Base-by-base conservation (phyloP, 2,797 vertebrate species). In the Tachyglossus aculeatus region DNA sequence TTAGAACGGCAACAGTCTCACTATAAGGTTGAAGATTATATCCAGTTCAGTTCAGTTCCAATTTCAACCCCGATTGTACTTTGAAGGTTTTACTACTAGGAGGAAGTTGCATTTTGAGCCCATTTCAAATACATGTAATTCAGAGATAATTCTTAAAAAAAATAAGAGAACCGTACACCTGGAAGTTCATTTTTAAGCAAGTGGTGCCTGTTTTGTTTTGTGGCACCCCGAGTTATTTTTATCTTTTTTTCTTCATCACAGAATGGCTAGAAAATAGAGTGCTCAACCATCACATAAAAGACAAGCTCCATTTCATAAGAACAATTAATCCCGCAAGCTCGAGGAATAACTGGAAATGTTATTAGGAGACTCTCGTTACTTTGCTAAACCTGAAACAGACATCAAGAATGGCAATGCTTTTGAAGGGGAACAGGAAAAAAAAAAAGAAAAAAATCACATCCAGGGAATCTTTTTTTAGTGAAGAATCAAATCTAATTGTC, bases 291-390 rank as follows among this genome's bases (percentile, higher is more conserved):
- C 15, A 48, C 45, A 6, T 47, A 55, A 44, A 67, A 60, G 47
- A 67, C 40, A 56, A 65, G 51, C 41, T 13, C 32, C 32, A 58
- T 77, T 71, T 82, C 25, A 39, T 70, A 55, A 55, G 68, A 74
- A 84, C 78, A 85, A 84, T 79, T 76, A 75, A 65, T 55, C 43
- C 47, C 81, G 67, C 31, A 31, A 29, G 16, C 15, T 48, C 24
- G 9, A 48, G 29, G 67, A 71, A 41, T 54, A 77, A 79, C 15
- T 60, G 61, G 53, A 72, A 25, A 40, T 73, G 71, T 67, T 60
- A 38, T 39, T 18, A 32, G 39, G 22, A 33, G 25, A 32, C 32
- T 60, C 36, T 27, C 40, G 27, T 64, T 62, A 15, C 36, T 58
- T 6, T 38, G 22, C 41, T 58, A 66, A 29, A 37, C 6, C 24